phyloP scores from a whole-genome alignment of 2,888 invertebrate genomes.

The Phasia obesa region DNA sequence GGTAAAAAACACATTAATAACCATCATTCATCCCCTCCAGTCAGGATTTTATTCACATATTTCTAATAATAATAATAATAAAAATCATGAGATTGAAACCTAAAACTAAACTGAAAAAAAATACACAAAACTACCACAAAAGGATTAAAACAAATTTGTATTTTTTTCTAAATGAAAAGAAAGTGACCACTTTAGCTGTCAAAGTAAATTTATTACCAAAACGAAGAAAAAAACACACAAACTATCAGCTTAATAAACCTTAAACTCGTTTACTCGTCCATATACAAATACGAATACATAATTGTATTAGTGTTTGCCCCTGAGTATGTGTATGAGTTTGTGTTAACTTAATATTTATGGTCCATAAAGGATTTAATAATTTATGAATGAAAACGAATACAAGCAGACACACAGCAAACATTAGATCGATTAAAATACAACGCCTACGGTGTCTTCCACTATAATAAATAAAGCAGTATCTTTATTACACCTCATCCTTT shows the following conservation, averaged over 20 bases:
- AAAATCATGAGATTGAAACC: slow-evolving; percentile 39
- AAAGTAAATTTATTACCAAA: slow-evolving; percentile 63
- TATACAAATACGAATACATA: not conserved
- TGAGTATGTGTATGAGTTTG: not conserved
- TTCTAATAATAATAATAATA: slow-evolving; percentile 51
- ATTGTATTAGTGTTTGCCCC: not conserved
- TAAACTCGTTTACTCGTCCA: not conserved
- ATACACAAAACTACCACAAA: slow-evolving; percentile 48
- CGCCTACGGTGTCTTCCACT: not conserved
- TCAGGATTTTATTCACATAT: slow-evolving; percentile 23
- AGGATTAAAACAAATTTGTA: not conserved
- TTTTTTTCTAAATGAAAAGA: slow-evolving; percentile 24
- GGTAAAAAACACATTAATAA: slow-evolving; percentile 60
- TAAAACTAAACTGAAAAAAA: slow-evolving; percentile 36
- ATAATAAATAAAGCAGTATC: not conserved
- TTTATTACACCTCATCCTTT: not conserved
- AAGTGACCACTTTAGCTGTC: slow-evolving; percentile 68
- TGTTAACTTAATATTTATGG: slow-evolving; percentile 60
- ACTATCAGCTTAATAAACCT: slow-evolving; percentile 17
- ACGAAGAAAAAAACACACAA: not conserved
- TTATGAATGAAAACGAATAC: slow-evolving; percentile 57
- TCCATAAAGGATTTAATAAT: slow-evolving; percentile 66
- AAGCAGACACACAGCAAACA: slow-evolving; percentile 9
- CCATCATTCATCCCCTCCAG: slow-evolving; percentile 6
- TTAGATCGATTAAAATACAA: slow-evolving; percentile 27